Base-by-base conservation (phyloP, 2,888 invertebrate species). In the Rhagium mordax region DNA sequence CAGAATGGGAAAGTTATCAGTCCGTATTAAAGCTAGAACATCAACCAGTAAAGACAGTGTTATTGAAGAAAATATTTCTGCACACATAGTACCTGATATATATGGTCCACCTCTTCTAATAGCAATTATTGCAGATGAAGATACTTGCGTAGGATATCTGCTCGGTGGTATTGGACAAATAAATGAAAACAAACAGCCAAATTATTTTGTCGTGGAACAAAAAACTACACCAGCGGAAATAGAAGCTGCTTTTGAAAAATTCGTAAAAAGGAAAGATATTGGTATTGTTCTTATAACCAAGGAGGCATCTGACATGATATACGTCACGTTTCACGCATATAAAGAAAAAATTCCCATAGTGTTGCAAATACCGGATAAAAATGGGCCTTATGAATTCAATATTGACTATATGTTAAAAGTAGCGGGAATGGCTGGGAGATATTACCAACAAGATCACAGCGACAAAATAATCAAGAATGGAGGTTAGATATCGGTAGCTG, bases 61-160 rank as follows among this genome's bases (percentile, higher is more conserved):
- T n/a, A n/a, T n/a, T n/a, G n/a, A n/a, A n/a, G n/a, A n/a, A n/a
- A n/a, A n/a, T n/a, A n/a, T n/a, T n/a, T n/a, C n/a, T n/a, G n/a
- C n/a, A n/a, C n/a, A n/a, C n/a, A n/a, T n/a, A n/a, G n/a, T n/a
- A n/a, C n/a, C n/a, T n/a, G n/a, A n/a, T n/a, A 41, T n/a, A 1
- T 47, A 29, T 2, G 33, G 20, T 3, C 48, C 66, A 10, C 16
- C 55, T 2, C 66, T 73, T 5, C 70, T 82, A 8, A 75, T 82
- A 20, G 75, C 79, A 7, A 72, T 82, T 18, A 80, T 82, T 20
- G 82, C 79, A 57, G 82, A 82, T 69, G 82, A 82, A 69, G 82
- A 82, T 53, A 82, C 82, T 1, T 81, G 80, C 29, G 81, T 79
- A 1, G 81, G 82, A 13, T 82, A 79, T 33, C 57, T 81, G n/a